Evolutionary conservation across 2,797 vertebrate genomes (phyloP), one percentile per base, ranked within the genome.

Genomic region (Fringilla coelebs): DNA sequence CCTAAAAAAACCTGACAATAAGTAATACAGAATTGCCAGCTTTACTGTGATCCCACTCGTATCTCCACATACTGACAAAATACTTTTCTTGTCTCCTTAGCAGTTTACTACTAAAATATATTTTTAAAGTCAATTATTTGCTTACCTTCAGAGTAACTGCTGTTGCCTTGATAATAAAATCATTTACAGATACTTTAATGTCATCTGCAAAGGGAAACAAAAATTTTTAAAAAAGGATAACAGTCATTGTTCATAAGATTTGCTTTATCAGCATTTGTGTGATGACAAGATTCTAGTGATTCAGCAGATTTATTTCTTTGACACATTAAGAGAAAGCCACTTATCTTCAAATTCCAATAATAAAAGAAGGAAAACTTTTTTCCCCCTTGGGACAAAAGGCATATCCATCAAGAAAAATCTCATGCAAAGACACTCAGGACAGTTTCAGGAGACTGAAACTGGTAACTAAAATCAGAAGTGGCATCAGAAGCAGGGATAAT

Each of bases 91-190:
- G 8, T 51, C 41, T 83, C 32, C n/a, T 79, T 48, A 24, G 26
- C 4, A 85, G 29, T 70, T 93, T 51, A 79, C 7, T 13, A 45
- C 11, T 65, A 75, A 49, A 17, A 11, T 11, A 2, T 28, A 31
- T 66, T 77, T 52, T 74, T n/a, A 1, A 92, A 61, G n/a, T 52
- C 32, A 89, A 28, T 80, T 72, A 49, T 63, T 52, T 92, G 98
- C 99, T 99, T 98, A 99, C 99, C 98, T 98, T 99, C 66, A 99
- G 98, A 76, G 99, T 98, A 87, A 98, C 98, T 89, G 99, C 99
- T 86, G 98, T 98, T 88, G 99, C 99, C 97, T 99, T 99, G 97
- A 99, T 99, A 97, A 99, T 99, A 96, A 99, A 99, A 96, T 99
- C 99, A 90, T 99, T 99, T 96, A 99, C 98, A 32, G 99, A 99